These are phyloP conservation scores for Choreutis nemorana DNA, from an alignment of 2,888 invertebrate species.

Conservation along the genomic window DNA sequence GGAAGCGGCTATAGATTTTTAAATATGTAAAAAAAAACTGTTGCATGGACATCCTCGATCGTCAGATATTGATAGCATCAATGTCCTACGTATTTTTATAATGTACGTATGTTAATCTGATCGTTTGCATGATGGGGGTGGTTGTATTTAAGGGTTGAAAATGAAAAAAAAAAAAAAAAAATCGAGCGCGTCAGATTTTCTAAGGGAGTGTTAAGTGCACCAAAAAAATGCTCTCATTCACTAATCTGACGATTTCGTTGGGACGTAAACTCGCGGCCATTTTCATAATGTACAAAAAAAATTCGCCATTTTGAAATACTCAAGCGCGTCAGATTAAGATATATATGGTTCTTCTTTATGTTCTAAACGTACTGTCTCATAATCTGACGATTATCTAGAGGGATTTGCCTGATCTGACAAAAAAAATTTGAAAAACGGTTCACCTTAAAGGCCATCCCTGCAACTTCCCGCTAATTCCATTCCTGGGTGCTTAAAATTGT, in stretches of 20 bases:
- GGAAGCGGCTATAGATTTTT: too few relatives aligned
- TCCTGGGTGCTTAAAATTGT: too few relatives aligned
- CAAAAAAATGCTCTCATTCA: constrained; percentile 5
- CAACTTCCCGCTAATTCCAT: too few relatives aligned
- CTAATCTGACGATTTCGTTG: constrained; percentile 12
- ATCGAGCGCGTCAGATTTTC: constrained; percentile 4
- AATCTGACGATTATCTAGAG: constrained; percentile 8
- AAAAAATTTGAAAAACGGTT: not conserved
- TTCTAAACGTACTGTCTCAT: constrained; percentile 7
- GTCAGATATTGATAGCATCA: not conserved
- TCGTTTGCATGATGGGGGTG: not conserved
- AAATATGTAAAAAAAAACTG: too few relatives aligned
- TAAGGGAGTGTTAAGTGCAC: constrained; percentile 5
- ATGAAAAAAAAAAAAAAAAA: constrained; percentile 1
- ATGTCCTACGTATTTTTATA: not conserved
- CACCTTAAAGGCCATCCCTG: too few relatives aligned
- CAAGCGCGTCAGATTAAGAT: constrained; percentile 11
- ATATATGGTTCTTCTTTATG: constrained; percentile 10
- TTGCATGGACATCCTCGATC: too few relatives aligned
- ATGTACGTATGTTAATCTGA: not conserved
- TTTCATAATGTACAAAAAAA: constrained; percentile 12
- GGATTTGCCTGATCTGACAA: constrained; percentile 2
- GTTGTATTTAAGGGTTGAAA: constrained; percentile 1
- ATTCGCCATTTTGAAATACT: constrained; percentile 12
- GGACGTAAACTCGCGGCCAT: constrained; percentile 11